These are phyloP conservation scores for Actias luna DNA, from an alignment of 2,888 invertebrate species.

Conservation along the genomic window DNA sequence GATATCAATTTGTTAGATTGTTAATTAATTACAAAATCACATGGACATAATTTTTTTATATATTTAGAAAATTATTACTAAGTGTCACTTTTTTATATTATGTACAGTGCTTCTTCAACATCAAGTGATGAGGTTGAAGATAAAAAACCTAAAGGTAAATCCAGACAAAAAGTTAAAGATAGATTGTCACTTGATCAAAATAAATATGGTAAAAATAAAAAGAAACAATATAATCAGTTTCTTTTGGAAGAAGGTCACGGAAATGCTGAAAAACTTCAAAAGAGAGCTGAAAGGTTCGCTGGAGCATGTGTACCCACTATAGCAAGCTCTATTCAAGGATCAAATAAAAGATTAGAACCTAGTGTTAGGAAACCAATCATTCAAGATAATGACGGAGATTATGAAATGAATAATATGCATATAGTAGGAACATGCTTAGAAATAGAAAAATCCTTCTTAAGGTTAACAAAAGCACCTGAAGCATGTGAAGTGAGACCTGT, in stretches of 20 bases:
- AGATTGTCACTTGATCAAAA: slow-evolving; percentile 76
- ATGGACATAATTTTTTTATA: too few relatives aligned
- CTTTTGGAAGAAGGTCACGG: slow-evolving; percentile 85
- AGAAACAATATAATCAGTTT: slow-evolving; percentile 85
- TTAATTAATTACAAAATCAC: too few relatives aligned
- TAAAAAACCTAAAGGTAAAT: slow-evolving; percentile 69
- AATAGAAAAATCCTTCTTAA: slow-evolving; percentile 97
- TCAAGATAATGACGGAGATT: slow-evolving; percentile 85
- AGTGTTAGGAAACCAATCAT: slow-evolving; percentile 59
- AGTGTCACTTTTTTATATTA: slow-evolving; percentile 26
- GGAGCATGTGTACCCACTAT: slow-evolving; percentile 68
- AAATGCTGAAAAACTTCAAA: slow-evolving; percentile 90
- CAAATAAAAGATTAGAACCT: slow-evolving; percentile 55
- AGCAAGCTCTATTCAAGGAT: slow-evolving; percentile 68
- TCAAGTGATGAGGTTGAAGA: slow-evolving; percentile 80
- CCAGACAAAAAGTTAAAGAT: slow-evolving; percentile 80
- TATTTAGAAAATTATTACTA: too few relatives aligned
- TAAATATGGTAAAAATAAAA: slow-evolving; percentile 78
- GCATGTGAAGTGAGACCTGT: slow-evolving; percentile 95
- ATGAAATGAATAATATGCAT: slow-evolving; percentile 93
- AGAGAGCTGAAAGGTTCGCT: slow-evolving; percentile 94
- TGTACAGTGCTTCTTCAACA: slow-evolving; percentile 76
- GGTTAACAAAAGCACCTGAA: slow-evolving; percentile 97
- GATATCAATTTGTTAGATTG: too few relatives aligned
- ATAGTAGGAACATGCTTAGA: slow-evolving; percentile 97